phyloP scores from a whole-genome alignment of 2,113 vertebrate genomes.

The Orthonyx spaldingii region DNA sequence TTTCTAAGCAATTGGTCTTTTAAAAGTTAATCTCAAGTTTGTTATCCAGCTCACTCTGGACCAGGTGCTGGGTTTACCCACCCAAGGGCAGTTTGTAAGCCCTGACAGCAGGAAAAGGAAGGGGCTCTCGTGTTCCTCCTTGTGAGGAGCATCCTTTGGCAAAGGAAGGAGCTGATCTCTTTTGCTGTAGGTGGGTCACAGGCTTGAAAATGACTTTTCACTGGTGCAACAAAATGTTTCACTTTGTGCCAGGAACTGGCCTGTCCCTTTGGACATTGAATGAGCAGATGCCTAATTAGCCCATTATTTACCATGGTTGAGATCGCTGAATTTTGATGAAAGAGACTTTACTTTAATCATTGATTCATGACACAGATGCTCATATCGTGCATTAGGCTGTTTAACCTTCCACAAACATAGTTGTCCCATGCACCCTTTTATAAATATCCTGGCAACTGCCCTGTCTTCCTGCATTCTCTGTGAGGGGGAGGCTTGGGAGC shows the following conservation, averaged over 20 bases:
- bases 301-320: conserved; percentile 69
- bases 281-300: conserved; percentile 75
- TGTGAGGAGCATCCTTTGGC: neutral
- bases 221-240: conserved; percentile 58
- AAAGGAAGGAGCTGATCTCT: neutral
- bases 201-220: conserved; percentile 40
- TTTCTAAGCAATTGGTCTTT: neutral
- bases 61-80: neutral
- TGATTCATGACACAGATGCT: conserved; percentile 58
- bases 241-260: conserved; percentile 60
- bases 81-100: neutral
- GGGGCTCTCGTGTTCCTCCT: neutral
- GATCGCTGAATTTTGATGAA: conserved; percentile 69
- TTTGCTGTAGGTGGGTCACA: neutral
- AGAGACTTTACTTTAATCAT: conserved; percentile 59
- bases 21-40: neutral
- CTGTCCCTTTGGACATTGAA: conserved; percentile 63
- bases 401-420: conserved; percentile 61
- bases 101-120: neutral
- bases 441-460: conserved; percentile 42
- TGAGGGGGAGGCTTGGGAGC: neutral
- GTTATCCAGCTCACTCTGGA: neutral
- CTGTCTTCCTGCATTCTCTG: neutral
- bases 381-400: conserved; percentile 34
- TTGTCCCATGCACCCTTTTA: neutral